Conservation (phyloP, 1,140 invertebrate genomes). For the Aleiodes sp. region DNA sequence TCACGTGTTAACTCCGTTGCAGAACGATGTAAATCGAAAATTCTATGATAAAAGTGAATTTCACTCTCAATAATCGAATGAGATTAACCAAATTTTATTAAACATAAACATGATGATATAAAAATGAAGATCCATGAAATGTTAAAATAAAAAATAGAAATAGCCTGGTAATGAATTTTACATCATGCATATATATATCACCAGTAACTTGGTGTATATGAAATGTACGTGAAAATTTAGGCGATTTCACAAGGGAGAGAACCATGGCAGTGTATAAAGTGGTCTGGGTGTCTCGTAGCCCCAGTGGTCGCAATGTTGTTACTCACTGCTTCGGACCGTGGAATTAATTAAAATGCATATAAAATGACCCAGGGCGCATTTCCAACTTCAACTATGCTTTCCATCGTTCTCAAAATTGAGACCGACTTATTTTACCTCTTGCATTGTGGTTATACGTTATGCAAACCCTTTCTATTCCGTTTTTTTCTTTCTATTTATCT, state of each 20-base stretch:
- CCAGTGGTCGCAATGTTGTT: slow-evolving; percentile 38
- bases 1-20: no score
- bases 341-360: slow-evolving; percentile 57
- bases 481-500: not conserved
- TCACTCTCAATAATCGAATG: no score
- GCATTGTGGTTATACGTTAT: slow-evolving; percentile 8
- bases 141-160: not conserved
- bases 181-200: not conserved
- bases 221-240: slow-evolving; percentile 26
- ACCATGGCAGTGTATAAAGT: slow-evolving; percentile 40
- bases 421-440: slow-evolving; percentile 43
- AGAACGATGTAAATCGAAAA: no score
- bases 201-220: not conserved
- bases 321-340: slow-evolving; percentile 43
- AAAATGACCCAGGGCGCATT: slow-evolving; percentile 42
- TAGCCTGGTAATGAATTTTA: slow-evolving; percentile 2
- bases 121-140: slow-evolving; percentile 45
- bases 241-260: slow-evolving; percentile 34
- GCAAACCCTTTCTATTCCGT: not conserved
- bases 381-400: not conserved
- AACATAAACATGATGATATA: slow-evolving; percentile 32
- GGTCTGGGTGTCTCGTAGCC: slow-evolving; percentile 24
- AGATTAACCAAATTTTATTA: slow-evolving; percentile 4
- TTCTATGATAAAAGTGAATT: no score
- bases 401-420: slow-evolving; percentile 45